A percentile compares a stretch with the other conserved stretches of the same genome.
Conservation (phyloP, 2,888 invertebrate genomes). For the Anthophora plumipes region DNA sequence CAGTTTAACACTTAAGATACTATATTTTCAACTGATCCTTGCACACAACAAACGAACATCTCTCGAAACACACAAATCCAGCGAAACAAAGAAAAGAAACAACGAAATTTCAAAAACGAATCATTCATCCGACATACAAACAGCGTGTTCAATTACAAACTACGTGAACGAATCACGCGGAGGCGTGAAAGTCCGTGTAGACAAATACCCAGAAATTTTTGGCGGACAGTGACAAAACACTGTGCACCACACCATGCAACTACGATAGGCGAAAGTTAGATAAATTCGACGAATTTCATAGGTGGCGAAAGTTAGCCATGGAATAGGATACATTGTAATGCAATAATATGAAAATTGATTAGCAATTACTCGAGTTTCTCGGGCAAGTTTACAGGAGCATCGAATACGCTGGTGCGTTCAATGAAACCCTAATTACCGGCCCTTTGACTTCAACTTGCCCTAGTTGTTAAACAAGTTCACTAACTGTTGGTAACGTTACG, state of each 20-base stretch:
- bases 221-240: not conserved
- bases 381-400: conserved; percentile 39
- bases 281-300: not conserved
- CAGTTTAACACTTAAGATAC: no score
- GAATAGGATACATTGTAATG: conserved; percentile 32
- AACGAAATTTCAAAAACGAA: no score
- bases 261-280: not conserved
- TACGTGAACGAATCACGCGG: not conserved
- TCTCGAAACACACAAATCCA: no score
- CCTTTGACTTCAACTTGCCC: conserved; percentile 55
- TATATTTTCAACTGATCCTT: no score
- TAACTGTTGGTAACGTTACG: conserved; percentile 35
- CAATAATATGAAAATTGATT: conserved; percentile 48
- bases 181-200: not conserved
- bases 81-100: no score
- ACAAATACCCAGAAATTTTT: not conserved
- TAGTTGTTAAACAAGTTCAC: conserved; percentile 52
- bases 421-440: conserved; percentile 51
- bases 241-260: not conserved
- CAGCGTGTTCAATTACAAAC: not conserved
- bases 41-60: no score
- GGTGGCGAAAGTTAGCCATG: not conserved
- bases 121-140: not conserved
- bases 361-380: conserved; percentile 45
- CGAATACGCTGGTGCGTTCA: conserved; percentile 32